Evolutionary conservation across 2,797 vertebrate genomes (phyloP).

Genomic region (Leontocebus nigricollis): DNA sequence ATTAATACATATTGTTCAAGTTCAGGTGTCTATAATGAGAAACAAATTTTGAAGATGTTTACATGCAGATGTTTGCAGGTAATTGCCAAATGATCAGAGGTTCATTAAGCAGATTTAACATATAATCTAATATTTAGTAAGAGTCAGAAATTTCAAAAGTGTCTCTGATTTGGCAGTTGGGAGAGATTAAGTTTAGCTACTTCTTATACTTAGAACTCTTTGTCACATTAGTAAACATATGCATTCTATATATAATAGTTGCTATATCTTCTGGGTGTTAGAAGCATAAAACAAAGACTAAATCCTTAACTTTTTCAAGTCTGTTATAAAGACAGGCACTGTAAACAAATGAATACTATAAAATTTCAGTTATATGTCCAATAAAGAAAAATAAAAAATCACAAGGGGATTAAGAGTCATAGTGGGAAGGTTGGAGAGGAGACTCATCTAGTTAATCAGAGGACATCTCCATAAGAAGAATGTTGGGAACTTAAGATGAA

Average conservation of each 20-base stretch:
- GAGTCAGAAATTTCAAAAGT: neutral
- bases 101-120: neutral
- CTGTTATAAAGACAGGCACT: neutral
- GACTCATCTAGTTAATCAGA: neutral
- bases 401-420: neutral
- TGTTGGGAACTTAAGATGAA: neutral
- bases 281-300: neutral
- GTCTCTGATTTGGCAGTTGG: neutral
- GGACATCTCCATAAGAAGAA: neutral
- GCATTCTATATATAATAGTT: neutral
- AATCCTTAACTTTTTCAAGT: neutral
- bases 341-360: neutral
- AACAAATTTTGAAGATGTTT: neutral
- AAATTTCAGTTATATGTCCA: neutral
- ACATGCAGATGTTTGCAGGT: neutral
- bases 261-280: neutral
- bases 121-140: neutral
- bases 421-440: fast-evolving
- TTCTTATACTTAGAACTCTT: neutral
- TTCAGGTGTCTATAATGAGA: neutral
- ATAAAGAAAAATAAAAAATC: neutral
- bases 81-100: neutral
- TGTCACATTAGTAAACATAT: neutral
- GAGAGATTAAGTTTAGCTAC: neutral
- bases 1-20: neutral